Evolutionary conservation across 2,113 vertebrate genomes (phyloP), one percentile per base, ranked within the genome.

Genomic region (Leptobrachium ailaonicum): DNA sequence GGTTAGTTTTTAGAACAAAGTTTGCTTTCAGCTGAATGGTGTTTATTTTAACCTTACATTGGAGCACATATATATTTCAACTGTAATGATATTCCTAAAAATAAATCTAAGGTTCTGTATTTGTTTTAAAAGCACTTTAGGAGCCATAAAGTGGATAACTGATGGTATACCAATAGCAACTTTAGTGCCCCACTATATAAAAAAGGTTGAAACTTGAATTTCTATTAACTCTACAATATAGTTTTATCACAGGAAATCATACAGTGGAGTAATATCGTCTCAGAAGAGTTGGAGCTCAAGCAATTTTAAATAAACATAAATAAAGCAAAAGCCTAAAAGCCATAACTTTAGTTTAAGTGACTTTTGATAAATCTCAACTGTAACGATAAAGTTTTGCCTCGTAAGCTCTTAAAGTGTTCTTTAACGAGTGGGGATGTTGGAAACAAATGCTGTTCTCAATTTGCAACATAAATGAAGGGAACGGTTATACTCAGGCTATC

Each of bases 71-170:
- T 81, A 81, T 81, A 81, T 81, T 81, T 81, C 72, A 75, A 68
- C 64, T 20, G n/a, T 81, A 74, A 81, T 81, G 72, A 20, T 75
- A 81, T 81, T 81, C 79, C 79, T 50, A 41, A 44, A 54, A 69
- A 81, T 81, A 81, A 81, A 81, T 81, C 79, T 75, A 53, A 47
- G 8, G 53, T 47, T 53, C 79, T 75, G 71, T 81, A 69, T 81
- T 81, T 81, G 79, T 81, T 81, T 81, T 81, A 81, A 74, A 81
- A 81, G 79, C 79, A 81, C 79, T 81, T 81, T 81, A 81, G 79
- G 79, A 81, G 72, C 64, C 54, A 81, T 81, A 81, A 75, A 81
- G 54, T 75, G 71, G 50, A 81, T 81, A 81, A 81, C 63, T 60
- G 64, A 81, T 81, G 79, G 70, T 74, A 81, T 69, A 81, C 79